Percentiles rank a stretch among this genome's conserved stretches.
Evolutionary conservation across 1,140 invertebrate genomes (phyloP).

Genomic region (Ditylenchus dipsaci): DNA sequence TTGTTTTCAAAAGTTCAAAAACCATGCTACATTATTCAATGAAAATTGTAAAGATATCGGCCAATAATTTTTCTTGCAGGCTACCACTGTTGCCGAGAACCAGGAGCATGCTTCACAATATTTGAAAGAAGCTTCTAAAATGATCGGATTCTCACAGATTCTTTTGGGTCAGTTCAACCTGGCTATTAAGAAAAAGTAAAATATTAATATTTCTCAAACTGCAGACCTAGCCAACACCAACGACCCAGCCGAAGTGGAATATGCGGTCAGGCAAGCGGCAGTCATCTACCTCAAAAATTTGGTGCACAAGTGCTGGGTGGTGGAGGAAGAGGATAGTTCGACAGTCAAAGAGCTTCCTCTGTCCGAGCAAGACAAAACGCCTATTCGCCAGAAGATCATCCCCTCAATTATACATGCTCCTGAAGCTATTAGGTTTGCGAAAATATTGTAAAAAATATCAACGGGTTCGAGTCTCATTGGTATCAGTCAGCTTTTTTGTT

Average conservation of each 20-base stretch:
- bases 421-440: constrained; percentile 72
- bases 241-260: constrained; percentile 73
- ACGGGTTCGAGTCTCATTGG: no score
- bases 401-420: constrained; percentile 88
- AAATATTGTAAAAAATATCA: no score
- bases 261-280: constrained; percentile 87
- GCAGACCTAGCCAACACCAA: constrained; percentile 74
- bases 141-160: constrained; percentile 87
- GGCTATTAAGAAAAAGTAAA: no score
- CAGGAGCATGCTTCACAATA: constrained; percentile 20
- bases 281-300: constrained; percentile 96
- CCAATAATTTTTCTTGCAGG: constrained; percentile 17
- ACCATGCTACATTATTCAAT: no score
- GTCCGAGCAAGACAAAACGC: constrained; percentile 87
- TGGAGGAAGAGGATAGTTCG: constrained; percentile 69
- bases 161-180: constrained; percentile 64
- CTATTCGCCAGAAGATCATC: constrained; percentile 85
- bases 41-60: no score
- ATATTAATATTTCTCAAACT: no score
- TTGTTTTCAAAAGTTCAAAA: no score
- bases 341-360: constrained; percentile 61
- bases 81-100: constrained; percentile 29
- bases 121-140: constrained; percentile 72
- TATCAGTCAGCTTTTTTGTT: neutral
- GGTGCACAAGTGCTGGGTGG: constrained; percentile 79